Evolutionary conservation across 92 coral and sea anemone species (phyloP), one percentile per base, ranked within the genome.

Genomic region (Pocillopora grandis): DNA sequence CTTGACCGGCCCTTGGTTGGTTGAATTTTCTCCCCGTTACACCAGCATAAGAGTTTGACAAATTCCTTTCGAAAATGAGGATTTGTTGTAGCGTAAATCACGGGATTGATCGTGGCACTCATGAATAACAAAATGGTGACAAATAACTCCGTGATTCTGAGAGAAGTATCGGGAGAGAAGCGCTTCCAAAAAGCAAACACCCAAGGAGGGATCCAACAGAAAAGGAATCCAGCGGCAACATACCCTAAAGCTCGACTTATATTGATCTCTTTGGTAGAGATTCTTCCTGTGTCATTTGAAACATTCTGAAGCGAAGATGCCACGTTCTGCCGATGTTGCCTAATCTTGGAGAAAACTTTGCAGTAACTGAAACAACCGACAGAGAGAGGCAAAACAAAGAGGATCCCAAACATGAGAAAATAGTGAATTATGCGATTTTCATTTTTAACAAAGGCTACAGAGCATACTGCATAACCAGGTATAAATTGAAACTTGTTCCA

Each of bases 381-480:
- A 0, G 27, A 55, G 4, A 86, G 52, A 2, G 85, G 89, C 10
- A 86, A 69, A 55, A 62, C 69, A 48, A 78, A 61, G 49, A 78
- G 71, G 1, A 71, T 62, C 12, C 16, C 65, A 7, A 77, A 78
- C 55, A 79, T 75, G 49, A 60, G 16, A 23, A 75, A 61, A 59
- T 86, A 86, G 72, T 86, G 89, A 3, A 49, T 70, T 7, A 79
- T 58, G 23, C 80, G 62, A 14, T 77, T 71, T 63, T 62, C 57
- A 37, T 23, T 57, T 59, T 6, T 67, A 6, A 62, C 66, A 66
- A 57, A 87, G 23, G 73, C 77, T 14, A 87, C 62, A 19, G 77
- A 66, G 59, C 90, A 87, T 8, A 75, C 82, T 33, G 87, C 87
- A 23, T 87, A 87, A 6, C 78, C 76, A 42, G 90, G 87, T 16